Base-by-base conservation (phyloP, 2,113 vertebrate species). In the Protomyctophum bolini region DNA sequence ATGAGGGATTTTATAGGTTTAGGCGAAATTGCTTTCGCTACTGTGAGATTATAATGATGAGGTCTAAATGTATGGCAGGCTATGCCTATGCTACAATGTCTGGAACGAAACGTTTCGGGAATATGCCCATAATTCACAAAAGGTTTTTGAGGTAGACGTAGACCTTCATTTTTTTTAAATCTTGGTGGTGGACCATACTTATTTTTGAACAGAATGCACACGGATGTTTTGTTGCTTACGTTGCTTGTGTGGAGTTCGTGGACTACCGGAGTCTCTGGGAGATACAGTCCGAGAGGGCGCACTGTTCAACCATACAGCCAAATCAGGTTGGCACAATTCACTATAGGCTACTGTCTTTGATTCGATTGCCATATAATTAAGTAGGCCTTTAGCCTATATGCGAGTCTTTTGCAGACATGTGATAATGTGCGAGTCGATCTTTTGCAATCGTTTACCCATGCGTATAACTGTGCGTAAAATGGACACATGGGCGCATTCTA, bases 1-100 rank as follows among this genome's bases (percentile, higher is more conserved):
- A 91, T 92, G 89, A 92, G 91, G 83, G 95, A 95, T 94, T 94
- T 96, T 95, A 92, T 88, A 92, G 94, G 92, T 94, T 96, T 94
- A 94, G 91, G 91, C 89, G 87, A 94, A 95, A 95, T 94, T 94
- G 93, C 92, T 95, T 94, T 94, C 90, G 69, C 7, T 86, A 89
- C 92, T 90, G 81, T 89, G 80, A 95, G 95, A 95, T 96, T 94
- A 94, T 93, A 41, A 94, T 86, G 87, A 90, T 92, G 88, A 89
- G 90, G 91, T 58, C 52, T 71, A 41, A 33, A 77, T 74, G 72
- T 72, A 68, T 72, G 68, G 49, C 33, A 41, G 33, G 33, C 33
- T 29, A 10, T 63, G 4, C 12, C 33, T 29, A 10, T 63, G 4
- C 12, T 4, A 59, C 61, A 51, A 55, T 63, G 77, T 64, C 28